These are phyloP conservation scores for Acrocephalus kingi DNA, from an alignment of 2,113 vertebrate species.

Conservation along the genomic window DNA sequence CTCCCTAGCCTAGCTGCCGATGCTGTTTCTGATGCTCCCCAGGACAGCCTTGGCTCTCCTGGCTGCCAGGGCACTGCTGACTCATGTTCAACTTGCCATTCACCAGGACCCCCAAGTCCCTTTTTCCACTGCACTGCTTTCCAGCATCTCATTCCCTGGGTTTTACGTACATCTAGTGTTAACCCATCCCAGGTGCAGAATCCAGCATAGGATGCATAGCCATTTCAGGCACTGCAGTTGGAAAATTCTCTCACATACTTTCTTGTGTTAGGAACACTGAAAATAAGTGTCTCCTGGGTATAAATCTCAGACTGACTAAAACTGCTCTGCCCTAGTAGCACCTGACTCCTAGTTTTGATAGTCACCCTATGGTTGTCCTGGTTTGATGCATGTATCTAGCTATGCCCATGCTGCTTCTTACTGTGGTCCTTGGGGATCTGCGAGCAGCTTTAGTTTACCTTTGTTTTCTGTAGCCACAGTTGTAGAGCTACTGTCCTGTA, in stretches of 20 bases:
- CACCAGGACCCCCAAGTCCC: fast-evolving
- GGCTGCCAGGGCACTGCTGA: background rate
- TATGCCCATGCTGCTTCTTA: background rate
- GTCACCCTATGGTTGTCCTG: background rate
- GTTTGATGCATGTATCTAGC: background rate
- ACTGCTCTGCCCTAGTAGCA: background rate
- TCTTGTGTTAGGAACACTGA: background rate
- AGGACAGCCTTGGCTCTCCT: fast-evolving
- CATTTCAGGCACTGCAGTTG: background rate
- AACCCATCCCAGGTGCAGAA: background rate
- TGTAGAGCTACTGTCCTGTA: background rate
- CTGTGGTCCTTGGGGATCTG: background rate
- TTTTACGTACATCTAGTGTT: fast-evolving
- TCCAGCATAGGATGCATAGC: background rate
- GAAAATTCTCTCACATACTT: background rate
- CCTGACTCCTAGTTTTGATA: background rate
- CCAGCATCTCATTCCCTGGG: background rate
- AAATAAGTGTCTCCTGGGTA: fast-evolving
- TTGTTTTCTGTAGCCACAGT: background rate
- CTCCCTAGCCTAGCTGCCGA: fast-evolving
- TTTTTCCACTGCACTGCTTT: background rate
- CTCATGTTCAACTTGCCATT: fast-evolving
- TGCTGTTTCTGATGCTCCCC: background rate
- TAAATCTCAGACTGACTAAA: background rate
- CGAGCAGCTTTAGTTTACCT: background rate